Conservation (phyloP, 2,113 vertebrate genomes). For the Cephalopterus ornatus region DNA sequence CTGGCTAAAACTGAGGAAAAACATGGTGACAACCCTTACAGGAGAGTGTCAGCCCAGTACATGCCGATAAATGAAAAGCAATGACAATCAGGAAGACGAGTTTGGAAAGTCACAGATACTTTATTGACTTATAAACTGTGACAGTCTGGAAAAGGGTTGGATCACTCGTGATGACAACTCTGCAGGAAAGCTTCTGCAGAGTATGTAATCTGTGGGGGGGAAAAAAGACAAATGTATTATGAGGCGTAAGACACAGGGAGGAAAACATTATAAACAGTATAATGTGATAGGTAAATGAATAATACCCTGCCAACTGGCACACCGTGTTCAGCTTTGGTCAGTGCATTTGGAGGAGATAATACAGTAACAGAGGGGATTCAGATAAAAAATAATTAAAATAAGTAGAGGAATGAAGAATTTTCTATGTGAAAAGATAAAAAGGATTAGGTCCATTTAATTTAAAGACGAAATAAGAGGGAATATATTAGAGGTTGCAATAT, state of each 20-base stretch:
- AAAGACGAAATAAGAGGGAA: slow-evolving; percentile 18
- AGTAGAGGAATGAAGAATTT: neutral
- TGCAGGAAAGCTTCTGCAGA: neutral
- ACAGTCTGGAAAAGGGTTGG: neutral
- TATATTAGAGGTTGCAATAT: neutral
- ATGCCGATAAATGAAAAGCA: neutral
- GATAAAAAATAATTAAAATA: slow-evolving; percentile 41
- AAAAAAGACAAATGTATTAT: neutral
- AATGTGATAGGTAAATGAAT: slow-evolving; percentile 10
- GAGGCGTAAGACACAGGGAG: neutral
- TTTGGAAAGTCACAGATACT: neutral
- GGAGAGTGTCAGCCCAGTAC: neutral
- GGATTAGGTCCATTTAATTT: slow-evolving; percentile 17
- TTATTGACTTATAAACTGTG: neutral
- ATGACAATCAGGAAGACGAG: neutral
- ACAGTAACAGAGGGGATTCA: neutral
- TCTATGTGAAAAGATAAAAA: slow-evolving; percentile 2
- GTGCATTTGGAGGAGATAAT: neutral
- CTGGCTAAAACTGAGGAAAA: neutral
- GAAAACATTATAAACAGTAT: slow-evolving; percentile 7
- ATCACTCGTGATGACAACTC: neutral
- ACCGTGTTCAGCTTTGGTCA: neutral
- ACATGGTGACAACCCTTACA: neutral
- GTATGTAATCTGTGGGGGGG: neutral
- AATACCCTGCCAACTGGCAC: neutral